Evolutionary conservation across 2,888 invertebrate genomes (phyloP).

Genomic region (Chirona hameri): DNA sequence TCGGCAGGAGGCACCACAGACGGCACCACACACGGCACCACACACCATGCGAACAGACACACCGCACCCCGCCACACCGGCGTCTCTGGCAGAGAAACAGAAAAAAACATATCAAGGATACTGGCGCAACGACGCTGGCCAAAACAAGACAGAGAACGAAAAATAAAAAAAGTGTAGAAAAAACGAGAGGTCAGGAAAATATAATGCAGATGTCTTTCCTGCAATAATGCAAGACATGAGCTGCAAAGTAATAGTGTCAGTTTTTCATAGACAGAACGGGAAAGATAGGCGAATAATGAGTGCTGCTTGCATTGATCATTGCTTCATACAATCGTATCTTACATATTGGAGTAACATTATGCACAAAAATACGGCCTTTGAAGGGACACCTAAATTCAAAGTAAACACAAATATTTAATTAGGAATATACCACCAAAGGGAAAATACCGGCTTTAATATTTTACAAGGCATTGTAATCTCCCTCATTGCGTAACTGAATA

Average conservation of each 20-base stretch:
- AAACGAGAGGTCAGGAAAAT: not conserved
- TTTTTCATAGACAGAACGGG: not conserved
- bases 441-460: not conserved
- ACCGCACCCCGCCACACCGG: not conserved
- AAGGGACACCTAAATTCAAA: not conserved
- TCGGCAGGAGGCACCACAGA: not conserved
- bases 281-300: not conserved
- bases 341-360: not conserved
- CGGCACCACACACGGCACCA: not conserved
- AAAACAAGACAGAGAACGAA: no score
- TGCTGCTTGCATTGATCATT: not conserved
- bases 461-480: not conserved
- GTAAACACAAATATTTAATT: not conserved
- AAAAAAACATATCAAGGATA: no score
- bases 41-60: not conserved
- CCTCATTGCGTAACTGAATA: no score
- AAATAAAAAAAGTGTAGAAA: no score
- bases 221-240: no score
- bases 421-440: not conserved
- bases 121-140: no score
- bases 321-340: not conserved
- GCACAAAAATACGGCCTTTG: not conserved
- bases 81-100: no score
- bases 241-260: not conserved
- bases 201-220: not conserved